Evolutionary conservation across 2,113 vertebrate species (phyloP).

Genomic region (Ophiodon elongatus): DNA sequence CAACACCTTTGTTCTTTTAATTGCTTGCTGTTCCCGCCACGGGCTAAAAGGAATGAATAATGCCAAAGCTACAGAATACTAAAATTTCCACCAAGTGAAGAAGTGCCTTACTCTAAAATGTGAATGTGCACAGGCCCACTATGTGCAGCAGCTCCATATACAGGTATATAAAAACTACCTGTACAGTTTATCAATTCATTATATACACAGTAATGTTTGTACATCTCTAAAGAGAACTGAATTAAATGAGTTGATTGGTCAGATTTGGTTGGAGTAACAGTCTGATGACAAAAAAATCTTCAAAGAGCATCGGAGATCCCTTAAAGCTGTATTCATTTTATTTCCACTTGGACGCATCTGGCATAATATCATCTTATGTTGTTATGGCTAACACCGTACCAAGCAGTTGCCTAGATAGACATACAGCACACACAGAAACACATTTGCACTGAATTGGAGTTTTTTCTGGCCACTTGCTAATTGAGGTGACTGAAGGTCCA

Average conservation of each 20-base stretch:
- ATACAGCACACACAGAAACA: background rate
- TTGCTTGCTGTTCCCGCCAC: constrained; percentile 66
- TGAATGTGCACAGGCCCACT: background rate
- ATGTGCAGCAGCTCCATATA: background rate
- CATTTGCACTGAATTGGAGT: background rate
- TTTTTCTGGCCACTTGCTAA: background rate
- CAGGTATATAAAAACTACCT: background rate
- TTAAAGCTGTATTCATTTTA: background rate
- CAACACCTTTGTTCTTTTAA: constrained; percentile 78
- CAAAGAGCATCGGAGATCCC: background rate
- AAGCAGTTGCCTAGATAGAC: background rate
- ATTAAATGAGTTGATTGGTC: background rate
- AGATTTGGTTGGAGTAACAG: background rate
- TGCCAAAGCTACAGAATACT: constrained; percentile 36
- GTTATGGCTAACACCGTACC: background rate
- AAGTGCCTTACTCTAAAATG: constrained; percentile 32
- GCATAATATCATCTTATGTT: background rate
- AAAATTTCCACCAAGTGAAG: constrained; percentile 18
- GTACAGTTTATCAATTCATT: background rate
- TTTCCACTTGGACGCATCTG: background rate
- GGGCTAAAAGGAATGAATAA: constrained; percentile 60
- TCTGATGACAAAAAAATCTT: background rate
- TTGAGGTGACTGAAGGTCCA: background rate
- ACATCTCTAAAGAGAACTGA: background rate
- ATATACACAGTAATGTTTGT: background rate